A percentile compares a stretch with the other conserved stretches of the same genome.
phyloP scores from a whole-genome alignment of 2,797 vertebrate genomes.

The Tenualosa ilisha region DNA sequence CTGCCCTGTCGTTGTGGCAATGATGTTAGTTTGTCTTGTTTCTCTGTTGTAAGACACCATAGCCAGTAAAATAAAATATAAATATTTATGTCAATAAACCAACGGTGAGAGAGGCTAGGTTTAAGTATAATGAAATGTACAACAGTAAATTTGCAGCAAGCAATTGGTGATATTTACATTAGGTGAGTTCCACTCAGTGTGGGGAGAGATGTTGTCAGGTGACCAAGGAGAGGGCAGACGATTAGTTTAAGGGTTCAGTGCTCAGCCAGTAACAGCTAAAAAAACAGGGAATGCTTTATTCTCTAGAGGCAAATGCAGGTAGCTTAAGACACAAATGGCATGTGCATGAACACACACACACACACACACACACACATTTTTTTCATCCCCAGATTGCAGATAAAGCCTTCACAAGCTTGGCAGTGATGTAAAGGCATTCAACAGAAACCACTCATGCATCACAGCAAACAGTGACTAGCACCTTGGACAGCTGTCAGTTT shows the following conservation, averaged over 20 bases:
- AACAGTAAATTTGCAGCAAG: not conserved
- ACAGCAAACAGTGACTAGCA: not conserved
- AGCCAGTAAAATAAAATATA: not conserved
- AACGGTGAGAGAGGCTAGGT: not conserved
- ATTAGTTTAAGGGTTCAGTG: not conserved
- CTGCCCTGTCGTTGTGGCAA: not conserved
- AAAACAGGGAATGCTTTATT: not conserved
- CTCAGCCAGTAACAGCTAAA: not conserved
- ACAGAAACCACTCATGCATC: constrained; percentile 3
- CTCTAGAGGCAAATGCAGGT: not conserved
- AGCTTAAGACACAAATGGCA: not conserved
- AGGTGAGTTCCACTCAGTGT: not conserved
- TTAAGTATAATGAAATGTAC: not conserved
- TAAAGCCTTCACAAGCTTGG: not conserved
- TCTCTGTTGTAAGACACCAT: not conserved
- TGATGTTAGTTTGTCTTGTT: not conserved
- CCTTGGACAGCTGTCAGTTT: constrained; percentile 12
- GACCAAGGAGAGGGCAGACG: not conserved
- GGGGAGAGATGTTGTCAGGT: not conserved
- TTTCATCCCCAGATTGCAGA: not conserved
- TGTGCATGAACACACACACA: not conserved
- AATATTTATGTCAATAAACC: not conserved
- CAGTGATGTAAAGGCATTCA: constrained; percentile 10
- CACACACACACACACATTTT: not conserved
- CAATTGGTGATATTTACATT: not conserved